A percentile compares a stretch with the other conserved stretches of the same genome.
phyloP scores from a whole-genome alignment of 2,888 invertebrate genomes.

The Leptinotarsa peninsularis region DNA sequence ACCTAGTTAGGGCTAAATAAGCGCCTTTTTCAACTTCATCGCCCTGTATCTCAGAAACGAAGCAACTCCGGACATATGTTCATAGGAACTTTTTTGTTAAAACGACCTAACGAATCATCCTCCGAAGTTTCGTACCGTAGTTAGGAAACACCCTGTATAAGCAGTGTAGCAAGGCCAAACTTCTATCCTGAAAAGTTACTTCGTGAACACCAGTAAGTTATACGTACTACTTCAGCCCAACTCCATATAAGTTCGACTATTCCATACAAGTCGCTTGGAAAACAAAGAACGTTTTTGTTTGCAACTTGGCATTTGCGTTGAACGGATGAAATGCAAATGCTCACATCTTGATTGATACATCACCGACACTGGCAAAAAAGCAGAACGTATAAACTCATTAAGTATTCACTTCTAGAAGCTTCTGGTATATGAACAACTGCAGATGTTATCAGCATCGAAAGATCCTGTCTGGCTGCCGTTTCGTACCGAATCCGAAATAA shows the following conservation, averaged over 20 bases:
- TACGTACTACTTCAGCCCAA: background rate
- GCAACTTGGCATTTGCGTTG: background rate
- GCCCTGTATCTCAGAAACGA: too few species aligned
- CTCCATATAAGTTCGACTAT: constrained; percentile 1
- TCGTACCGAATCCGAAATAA: constrained; percentile 13
- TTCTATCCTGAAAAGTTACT: too few species aligned
- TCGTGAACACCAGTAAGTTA: too few species aligned
- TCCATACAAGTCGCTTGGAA: constrained; percentile 1
- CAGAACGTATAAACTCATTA: background rate
- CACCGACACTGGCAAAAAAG: constrained; percentile 14
- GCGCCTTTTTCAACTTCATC: too few species aligned
- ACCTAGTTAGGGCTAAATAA: too few species aligned
- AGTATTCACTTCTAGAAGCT: constrained; percentile 3
- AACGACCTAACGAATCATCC: too few species aligned
- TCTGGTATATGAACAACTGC: constrained; percentile 12
- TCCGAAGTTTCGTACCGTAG: too few species aligned
- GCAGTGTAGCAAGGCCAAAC: too few species aligned
- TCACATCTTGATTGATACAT: constrained; percentile 15
- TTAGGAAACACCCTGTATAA: too few species aligned
- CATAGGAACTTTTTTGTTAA: too few species aligned
- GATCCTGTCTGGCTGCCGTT: constrained; percentile 15
- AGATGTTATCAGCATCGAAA: constrained; percentile 18
- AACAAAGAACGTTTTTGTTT: background rate
- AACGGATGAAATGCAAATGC: constrained; percentile 15
- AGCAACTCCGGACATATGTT: too few species aligned